A percentile compares a stretch with the other conserved stretches of the same genome.
These are phyloP conservation scores for Busseola fusca DNA, from an alignment of 2,888 invertebrate species.

Conservation along the genomic window DNA sequence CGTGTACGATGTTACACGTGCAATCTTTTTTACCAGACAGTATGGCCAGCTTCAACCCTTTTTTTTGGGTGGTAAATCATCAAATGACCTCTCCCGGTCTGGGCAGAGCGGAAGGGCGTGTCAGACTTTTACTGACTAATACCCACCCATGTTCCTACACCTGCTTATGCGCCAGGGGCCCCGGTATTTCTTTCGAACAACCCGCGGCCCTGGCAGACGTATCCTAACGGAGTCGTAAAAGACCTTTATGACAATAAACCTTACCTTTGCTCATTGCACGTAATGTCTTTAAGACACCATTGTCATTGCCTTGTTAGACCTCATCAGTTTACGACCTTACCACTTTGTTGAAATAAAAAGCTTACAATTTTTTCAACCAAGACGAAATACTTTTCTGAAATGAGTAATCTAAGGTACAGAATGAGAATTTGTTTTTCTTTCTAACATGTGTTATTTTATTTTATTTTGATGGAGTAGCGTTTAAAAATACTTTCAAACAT, in stretches of 20 bases:
- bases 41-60: constrained; percentile 11
- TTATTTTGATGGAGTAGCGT: too few species aligned
- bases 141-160: too few species aligned
- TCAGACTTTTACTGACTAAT: too few species aligned
- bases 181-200: too few species aligned
- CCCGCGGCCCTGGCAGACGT: too few species aligned
- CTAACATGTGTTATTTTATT: too few species aligned
- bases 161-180: too few species aligned
- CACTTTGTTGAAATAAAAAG: constrained; percentile 36
- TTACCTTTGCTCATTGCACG: constrained; percentile 57
- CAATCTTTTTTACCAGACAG: not conserved
- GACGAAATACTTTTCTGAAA: not conserved
- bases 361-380: constrained; percentile 14
- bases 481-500: too few species aligned
- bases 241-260: constrained; percentile 40
- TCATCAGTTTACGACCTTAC: constrained; percentile 42
- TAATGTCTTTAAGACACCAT: constrained; percentile 42
- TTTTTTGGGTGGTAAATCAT: too few species aligned
- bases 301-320: constrained; percentile 39
- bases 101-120: too few species aligned
- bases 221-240: constrained; percentile 41
- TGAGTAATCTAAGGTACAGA: not conserved
- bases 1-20: too few species aligned
- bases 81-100: too few species aligned
- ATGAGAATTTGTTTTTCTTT: not conserved